Percentiles rank a stretch among this genome's conserved stretches.
Evolutionary conservation across 2,888 invertebrate genomes (phyloP).

Genomic region (Tholera decimalis): DNA sequence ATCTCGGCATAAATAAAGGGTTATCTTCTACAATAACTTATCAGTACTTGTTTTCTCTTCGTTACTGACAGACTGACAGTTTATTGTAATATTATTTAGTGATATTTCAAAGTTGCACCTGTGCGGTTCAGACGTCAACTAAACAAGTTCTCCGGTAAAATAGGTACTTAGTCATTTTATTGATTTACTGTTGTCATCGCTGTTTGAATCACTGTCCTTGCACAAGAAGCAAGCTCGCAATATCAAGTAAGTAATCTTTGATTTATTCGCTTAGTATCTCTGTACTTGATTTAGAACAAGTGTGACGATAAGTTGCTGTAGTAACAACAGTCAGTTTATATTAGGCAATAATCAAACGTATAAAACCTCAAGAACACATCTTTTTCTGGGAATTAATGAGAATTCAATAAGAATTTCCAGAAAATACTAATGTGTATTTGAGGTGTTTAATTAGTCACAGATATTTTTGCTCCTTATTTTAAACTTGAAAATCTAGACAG

Average conservation of each 20-base stretch:
- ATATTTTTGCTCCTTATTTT: constrained; percentile 15
- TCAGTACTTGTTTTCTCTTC: constrained; percentile 76
- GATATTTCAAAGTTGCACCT: constrained; percentile 58
- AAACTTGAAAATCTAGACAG: constrained; percentile 36
- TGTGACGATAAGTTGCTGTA: neutral
- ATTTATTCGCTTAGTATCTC: constrained; percentile 19
- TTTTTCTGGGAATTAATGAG: constrained; percentile 3
- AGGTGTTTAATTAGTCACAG: constrained; percentile 28
- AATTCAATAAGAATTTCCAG: constrained; percentile 12
- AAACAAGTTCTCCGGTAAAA: constrained; percentile 13
- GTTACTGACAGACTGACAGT: constrained; percentile 64
- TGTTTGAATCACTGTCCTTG: neutral
- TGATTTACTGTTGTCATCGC: constrained; percentile 19
- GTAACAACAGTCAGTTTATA: neutral
- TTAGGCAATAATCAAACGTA: constrained; percentile 5
- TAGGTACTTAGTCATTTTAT: constrained; percentile 9
- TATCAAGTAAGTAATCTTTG: constrained; percentile 38
- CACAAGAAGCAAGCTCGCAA: constrained; percentile 12
- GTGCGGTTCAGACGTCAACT: constrained; percentile 17
- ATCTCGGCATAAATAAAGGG: constrained; percentile 75
- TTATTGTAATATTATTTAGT: constrained; percentile 52
- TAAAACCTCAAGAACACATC: constrained; percentile 22
- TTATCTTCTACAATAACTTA: constrained; percentile 77
- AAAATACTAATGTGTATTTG: neutral
- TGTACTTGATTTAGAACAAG: neutral